phyloP scores from a whole-genome alignment of 2,113 vertebrate species.

The Ceyx margarethae region DNA sequence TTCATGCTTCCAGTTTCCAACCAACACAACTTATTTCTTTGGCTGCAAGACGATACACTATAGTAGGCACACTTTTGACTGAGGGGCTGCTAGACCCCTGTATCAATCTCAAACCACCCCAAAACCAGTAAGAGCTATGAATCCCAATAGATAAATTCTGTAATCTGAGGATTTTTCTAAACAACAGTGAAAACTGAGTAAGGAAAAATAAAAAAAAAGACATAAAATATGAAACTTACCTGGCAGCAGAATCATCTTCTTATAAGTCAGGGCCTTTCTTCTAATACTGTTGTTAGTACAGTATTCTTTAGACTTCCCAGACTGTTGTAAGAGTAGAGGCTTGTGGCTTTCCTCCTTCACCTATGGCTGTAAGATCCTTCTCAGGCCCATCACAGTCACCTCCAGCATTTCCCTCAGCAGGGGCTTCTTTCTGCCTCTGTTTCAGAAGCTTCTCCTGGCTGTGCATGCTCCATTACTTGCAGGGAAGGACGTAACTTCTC shows the following conservation, averaged over 20 bases:
- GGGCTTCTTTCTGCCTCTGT: accelerated
- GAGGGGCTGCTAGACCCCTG: neutral
- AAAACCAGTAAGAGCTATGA: neutral
- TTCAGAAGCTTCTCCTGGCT: neutral
- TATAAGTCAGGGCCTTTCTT: neutral
- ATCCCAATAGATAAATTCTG: neutral
- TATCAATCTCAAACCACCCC: neutral
- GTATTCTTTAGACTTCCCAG: neutral
- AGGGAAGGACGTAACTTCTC: neutral
- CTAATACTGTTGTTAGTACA: neutral
- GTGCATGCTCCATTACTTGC: accelerated
- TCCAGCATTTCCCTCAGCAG: neutral
- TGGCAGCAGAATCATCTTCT: neutral
- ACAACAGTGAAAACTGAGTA: neutral
- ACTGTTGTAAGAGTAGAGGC: neutral
- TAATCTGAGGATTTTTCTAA: neutral
- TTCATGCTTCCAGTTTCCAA: neutral
- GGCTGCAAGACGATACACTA: accelerated
- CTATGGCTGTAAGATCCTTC: neutral
- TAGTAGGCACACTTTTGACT: neutral
- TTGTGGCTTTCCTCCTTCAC: neutral
- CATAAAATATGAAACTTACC: neutral
- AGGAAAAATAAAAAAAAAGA: accelerated
- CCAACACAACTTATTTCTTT: neutral
- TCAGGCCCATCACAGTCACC: neutral